Evolutionary conservation across 2,797 vertebrate species (phyloP), one percentile per base, ranked within the genome.

Genomic region (Neopelma chrysocephalum): DNA sequence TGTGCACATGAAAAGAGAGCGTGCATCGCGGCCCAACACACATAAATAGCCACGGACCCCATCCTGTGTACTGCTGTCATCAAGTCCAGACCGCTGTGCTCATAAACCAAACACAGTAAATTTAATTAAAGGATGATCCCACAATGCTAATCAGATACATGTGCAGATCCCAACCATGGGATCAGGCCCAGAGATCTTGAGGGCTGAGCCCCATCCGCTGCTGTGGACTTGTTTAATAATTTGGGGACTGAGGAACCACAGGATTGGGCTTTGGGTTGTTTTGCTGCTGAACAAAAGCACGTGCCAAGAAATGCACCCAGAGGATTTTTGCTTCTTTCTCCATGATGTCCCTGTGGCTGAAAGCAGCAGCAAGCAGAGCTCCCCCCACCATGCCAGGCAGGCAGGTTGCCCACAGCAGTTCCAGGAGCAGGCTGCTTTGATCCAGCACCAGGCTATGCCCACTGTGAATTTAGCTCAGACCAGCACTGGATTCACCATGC

Each of bases 41-140:
- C 81, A 87, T 47, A 92, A 90, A 93, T 13, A 85, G 81, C 81
- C 57, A 65, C 1, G 78, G 79, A 87, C 78, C 81, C 94, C 94
- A 78, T 96, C 88, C 94, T 90, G 88, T 62, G 88, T 58, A 23
- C 83, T 78, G 90, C 90, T 96, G 95, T 97, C 93, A 96, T 84
- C 93, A n/a, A 70, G 19, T 87, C 83, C 93, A 95, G 88, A 89
- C 75, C 5, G 0, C 83, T 91, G 83, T 82, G 93, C 90, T 95
- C 73, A 58, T 87, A 96, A 96, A 96, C 75, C 83, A 97, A 96
- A 91, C 78, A 56, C 61, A 83, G 48, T 12, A 75, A 95, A 93
- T 93, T 84, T 94, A 92, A 94, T 95, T 96, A 92, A 93, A 87
- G 57, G 89, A 89, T 58, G 89, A 94, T 94, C 92, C 96, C 75